Conservation (phyloP, 2,888 invertebrate species). For the Gastracanthus pulcherrimus region DNA sequence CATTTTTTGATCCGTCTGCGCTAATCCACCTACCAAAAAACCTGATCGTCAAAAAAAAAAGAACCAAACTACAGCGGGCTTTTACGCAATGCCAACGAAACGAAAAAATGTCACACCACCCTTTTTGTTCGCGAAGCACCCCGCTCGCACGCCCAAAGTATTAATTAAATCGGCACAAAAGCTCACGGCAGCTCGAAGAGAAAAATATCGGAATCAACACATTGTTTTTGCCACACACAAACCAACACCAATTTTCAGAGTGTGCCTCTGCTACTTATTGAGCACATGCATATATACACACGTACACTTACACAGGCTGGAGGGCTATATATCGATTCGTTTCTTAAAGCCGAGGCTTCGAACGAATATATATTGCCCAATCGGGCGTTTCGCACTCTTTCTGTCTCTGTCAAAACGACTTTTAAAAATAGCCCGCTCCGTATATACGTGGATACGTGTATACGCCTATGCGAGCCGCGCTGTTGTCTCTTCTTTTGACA, state of each 20-base stretch:
- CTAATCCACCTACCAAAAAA: background rate
- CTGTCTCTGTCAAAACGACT: background rate
- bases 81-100: background rate
- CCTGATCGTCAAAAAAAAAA: background rate
- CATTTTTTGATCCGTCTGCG: background rate
- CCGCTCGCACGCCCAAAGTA: background rate
- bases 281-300: background rate
- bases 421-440: conserved; percentile 9
- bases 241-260: background rate
- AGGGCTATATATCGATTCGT: background rate
- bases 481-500: background rate
- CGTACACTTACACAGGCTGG: no score
- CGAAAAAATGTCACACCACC: background rate
- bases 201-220: conserved; percentile 22
- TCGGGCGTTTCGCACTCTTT: conserved; percentile 1
- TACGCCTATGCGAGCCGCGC: no score
- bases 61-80: background rate
- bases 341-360: background rate
- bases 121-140: no score
- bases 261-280: background rate
- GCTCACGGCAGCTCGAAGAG: background rate
- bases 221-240: conserved; percentile 47
- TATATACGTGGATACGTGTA: background rate
- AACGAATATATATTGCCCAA: background rate
- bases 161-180: conserved; percentile 41